Conservation (phyloP, 2,797 vertebrate species). For the Hemitrygon akajei region DNA sequence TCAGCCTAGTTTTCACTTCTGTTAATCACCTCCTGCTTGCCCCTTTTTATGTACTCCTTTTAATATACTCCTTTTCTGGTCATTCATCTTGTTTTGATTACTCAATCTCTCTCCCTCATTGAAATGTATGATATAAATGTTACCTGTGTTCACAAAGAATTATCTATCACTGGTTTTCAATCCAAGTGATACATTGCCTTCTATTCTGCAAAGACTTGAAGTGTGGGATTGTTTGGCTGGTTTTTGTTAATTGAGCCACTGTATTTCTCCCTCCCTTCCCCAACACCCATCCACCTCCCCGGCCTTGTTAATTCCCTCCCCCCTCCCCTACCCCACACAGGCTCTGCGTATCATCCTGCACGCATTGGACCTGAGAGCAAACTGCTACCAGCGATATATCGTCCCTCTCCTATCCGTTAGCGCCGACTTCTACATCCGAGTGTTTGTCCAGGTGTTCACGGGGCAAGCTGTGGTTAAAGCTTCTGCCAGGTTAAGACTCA, state of each 20-base stretch:
- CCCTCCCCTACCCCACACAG: slow-evolving; percentile 47
- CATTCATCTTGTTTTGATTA: too few relatives aligned
- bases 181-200: not conserved
- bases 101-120: too few relatives aligned
- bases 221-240: not conserved
- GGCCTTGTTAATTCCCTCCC: not conserved
- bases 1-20: too few relatives aligned
- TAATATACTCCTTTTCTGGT: too few relatives aligned
- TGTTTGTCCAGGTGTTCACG: slow-evolving; percentile 75
- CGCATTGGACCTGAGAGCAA: slow-evolving; percentile 74
- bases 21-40: too few relatives aligned
- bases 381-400: slow-evolving; percentile 81
- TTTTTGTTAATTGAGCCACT: not conserved
- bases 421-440: slow-evolving; percentile 81
- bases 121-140: too few relatives aligned
- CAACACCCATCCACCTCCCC: too few relatives aligned
- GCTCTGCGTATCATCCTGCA: slow-evolving; percentile 82
- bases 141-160: not conserved
- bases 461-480: slow-evolving; percentile 81
- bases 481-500: slow-evolving; percentile 69
- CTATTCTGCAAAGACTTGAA: not conserved
- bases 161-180: not conserved
- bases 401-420: slow-evolving; percentile 75
- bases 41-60: too few relatives aligned
- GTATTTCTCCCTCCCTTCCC: not conserved